Evolutionary conservation across 2,797 vertebrate species (phyloP), one percentile per base, ranked within the genome.

Genomic region (Cyprinodon diabolis): DNA sequence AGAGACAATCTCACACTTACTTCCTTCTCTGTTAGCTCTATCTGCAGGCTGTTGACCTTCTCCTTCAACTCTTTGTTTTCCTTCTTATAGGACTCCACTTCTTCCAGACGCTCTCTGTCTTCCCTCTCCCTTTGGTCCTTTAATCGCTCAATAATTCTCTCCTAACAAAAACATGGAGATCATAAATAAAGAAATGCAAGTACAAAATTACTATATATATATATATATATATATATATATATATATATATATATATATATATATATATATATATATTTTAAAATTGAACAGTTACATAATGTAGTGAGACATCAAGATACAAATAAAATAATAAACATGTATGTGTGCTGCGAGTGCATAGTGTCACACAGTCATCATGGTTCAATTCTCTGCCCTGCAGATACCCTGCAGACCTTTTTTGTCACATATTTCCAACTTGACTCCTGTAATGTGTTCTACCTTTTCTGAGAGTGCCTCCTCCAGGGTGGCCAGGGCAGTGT

Each of bases 11-110:
- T 71, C 51, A 56, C 55, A 87, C 87, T 93, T 85, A 99, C 98
- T 97, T 99, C 98, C 91, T 99, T 99, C 72, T 99, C 98, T 45
- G 96, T 98, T 78, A 99, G 90, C 85, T 99, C 98, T 82, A 98
- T 95, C 93, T 99, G 98, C 86, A 99, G 94, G 90, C 91, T 94
- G 94, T 98, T 98, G 86, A 99, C 96, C 90, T 96, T 99, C 88
- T 99, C 98, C 92, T 99, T 99, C 55, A 99, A 93, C 62, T 99
- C 98, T 90, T 99, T 99, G 93, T 99, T 99, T 89, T 99, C 98
- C 90, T 99, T 99, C 90, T 97, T 98, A 76, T 97, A 99, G 3
- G 96, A 96, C 66, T 99, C 98, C 45, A 97, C 96, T 92, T 99
- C 98, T 86, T 98, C 97, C 86, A 98, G 90, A 83, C 98, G 96